A percentile compares a stretch with the other conserved stretches of the same genome.
These are phyloP conservation scores for Drosophila tanythrix DNA, from an alignment of 2,888 invertebrate species.

Conservation along the genomic window DNA sequence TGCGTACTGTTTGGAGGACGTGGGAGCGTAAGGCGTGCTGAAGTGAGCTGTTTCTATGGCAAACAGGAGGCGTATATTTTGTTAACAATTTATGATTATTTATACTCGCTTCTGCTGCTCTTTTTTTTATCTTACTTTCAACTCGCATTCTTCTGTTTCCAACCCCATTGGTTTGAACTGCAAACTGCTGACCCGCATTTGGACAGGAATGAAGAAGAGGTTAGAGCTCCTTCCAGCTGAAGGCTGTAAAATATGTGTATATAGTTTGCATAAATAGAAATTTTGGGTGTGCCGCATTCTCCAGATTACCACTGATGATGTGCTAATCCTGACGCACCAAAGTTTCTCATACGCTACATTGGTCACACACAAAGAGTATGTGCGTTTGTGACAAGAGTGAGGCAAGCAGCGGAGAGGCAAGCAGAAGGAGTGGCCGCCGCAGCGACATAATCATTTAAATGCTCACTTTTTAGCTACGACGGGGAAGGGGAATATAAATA, in stretches of 20 bases:
- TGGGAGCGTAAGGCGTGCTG: neutral
- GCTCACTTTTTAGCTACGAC: slow-evolving; percentile 9
- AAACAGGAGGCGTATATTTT: slow-evolving; percentile 60
- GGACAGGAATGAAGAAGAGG: slow-evolving; percentile 33
- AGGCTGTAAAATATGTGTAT: slow-evolving; percentile 6
- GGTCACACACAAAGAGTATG: slow-evolving; percentile 6
- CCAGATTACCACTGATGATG: slow-evolving; percentile 58
- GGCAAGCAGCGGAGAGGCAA: neutral
- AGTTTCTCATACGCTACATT: slow-evolving; percentile 44
- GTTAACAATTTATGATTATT: slow-evolving; percentile 77
- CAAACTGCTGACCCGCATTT: slow-evolving; percentile 59
- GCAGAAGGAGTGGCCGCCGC: slow-evolving; percentile 5
- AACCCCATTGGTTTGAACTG: slow-evolving; percentile 16
- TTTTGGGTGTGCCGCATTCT: slow-evolving; percentile 25
- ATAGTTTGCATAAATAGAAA: slow-evolving; percentile 60
- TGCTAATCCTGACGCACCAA: slow-evolving; percentile 63
- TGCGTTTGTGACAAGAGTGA: neutral
- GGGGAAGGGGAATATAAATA: neutral
- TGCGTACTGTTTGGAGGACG: slow-evolving; percentile 13
- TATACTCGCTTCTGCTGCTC: slow-evolving; percentile 49
- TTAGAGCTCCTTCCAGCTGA: slow-evolving; percentile 23
- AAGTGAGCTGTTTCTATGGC: slow-evolving; percentile 33
- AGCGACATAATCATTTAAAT: slow-evolving; percentile 48
- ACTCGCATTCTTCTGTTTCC: slow-evolving; percentile 7
- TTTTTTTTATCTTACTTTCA: slow-evolving; percentile 26